Conservation (phyloP, 2,797 vertebrate genomes). For the Lepilemur ruficaudatus region DNA sequence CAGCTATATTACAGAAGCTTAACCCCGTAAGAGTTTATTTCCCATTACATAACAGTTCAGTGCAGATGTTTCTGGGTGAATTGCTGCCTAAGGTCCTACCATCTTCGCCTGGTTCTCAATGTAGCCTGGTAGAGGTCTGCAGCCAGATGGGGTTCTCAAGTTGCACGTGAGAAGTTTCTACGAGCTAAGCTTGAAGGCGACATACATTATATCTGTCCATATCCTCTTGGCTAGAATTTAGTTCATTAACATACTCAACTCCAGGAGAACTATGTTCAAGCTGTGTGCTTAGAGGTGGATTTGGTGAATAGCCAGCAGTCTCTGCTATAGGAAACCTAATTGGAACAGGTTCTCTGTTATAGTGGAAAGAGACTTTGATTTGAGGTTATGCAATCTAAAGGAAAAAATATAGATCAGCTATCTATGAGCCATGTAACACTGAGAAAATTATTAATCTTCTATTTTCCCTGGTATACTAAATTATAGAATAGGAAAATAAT, state of each 20-base stretch:
- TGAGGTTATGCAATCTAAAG: not conserved
- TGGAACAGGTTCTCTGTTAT: not conserved
- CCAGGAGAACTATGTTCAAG: not conserved
- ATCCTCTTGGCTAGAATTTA: slow-evolving; percentile 21
- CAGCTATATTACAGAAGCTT: not conserved
- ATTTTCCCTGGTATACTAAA: not conserved
- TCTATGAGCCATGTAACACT: not conserved
- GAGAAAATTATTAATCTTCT: slow-evolving; percentile 6
- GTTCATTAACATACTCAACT: not conserved
- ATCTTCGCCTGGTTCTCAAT: not conserved
- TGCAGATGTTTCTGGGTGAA: not conserved
- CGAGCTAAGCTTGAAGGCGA: not conserved
- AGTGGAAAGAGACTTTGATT: not conserved
- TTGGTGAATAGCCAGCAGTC: slow-evolving; percentile 27
- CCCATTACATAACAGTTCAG: not conserved
- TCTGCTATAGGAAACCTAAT: not conserved
- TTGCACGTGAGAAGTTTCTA: not conserved
- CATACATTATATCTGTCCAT: not conserved
- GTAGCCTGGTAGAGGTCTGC: not conserved
- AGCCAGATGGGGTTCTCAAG: not conserved
- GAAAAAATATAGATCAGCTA: slow-evolving; percentile 4
- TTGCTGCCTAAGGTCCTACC: not conserved
- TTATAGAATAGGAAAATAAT: not conserved
- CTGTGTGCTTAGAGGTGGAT: not conserved
- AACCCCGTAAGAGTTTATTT: not conserved